Base-by-base conservation (phyloP, 2,113 vertebrate genomes). In the Chloropsis cyanopogon region DNA sequence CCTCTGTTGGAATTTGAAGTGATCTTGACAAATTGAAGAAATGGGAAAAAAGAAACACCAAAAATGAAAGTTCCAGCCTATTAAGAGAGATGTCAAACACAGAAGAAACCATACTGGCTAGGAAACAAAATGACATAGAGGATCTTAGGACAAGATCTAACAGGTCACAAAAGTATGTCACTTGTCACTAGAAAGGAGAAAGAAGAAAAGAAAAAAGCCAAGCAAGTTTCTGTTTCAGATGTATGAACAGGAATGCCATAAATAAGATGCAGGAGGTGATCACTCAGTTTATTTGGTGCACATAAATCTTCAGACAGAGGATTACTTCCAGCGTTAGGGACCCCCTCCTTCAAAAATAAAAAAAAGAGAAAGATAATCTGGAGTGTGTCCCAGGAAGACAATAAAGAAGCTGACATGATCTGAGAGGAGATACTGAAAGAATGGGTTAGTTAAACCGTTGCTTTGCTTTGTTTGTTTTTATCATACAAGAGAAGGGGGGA, bases 401-500 rank as follows among this genome's bases (percentile, higher is more conserved):
- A 6, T 52, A 53, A 91, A 61, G 56, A 35, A 57, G 50, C 7
- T 91, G 31, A 63, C 12, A 29, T 22, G 33, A 75, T 66, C 25
- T 8, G 26, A 29, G 31, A 70, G 29, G 10, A 81, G 47, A 59
- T 19, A 63, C 15, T 33, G 57, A 57, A 66, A 81, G 22, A 84
- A 81, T 7, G 14, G 2, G 7, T 57, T 81, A 42, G 14, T 54
- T 68, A 56, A 82, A 52, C 23, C 15, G 11, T n/a, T 54, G 9
- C 0, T 92, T 37, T 80, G 20, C 22, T 94, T 69, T 53, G 16
- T 37, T 79, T 88, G 15, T 3, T 90, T 88, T 39, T 37, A 35
- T 61, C 29, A 65, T 60, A 39, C 56, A 79, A 22, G 4, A 4
- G 3, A 7, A 21, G 4, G 0, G 12, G 4, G 1, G 12, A 8